These are phyloP conservation scores for Oasisia sp. DNA, from an alignment of 2,888 invertebrate species.

Conservation along the genomic window DNA sequence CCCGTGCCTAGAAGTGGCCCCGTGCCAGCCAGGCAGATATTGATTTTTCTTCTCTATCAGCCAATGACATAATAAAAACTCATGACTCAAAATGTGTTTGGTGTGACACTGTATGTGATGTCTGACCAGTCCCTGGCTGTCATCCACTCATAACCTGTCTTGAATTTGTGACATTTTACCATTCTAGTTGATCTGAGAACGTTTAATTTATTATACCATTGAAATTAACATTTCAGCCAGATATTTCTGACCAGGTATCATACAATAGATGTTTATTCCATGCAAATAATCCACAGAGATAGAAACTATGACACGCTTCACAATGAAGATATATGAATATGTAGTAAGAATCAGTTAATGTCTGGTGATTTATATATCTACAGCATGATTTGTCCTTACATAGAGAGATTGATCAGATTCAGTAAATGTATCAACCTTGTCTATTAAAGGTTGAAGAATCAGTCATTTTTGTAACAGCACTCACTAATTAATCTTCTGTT, in stretches of 20 bases:
- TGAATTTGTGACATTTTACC: background rate
- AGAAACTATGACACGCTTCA: background rate
- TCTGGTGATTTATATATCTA: background rate
- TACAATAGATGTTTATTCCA: background rate
- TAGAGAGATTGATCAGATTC: background rate
- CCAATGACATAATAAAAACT: background rate
- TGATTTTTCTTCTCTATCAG: background rate
- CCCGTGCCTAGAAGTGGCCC: background rate
- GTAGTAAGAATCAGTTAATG: background rate
- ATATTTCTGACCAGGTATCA: background rate
- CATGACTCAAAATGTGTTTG: background rate
- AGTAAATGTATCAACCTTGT: background rate
- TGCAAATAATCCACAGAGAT: background rate
- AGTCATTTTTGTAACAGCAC: background rate
- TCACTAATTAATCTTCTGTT: background rate
- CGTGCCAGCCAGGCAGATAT: background rate
- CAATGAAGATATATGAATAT: background rate
- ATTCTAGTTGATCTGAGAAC: background rate
- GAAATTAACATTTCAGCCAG: background rate
- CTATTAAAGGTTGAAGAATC: background rate
- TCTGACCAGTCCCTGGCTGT: background rate
- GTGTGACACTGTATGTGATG: background rate
- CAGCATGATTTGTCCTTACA: background rate
- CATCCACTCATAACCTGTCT: background rate
- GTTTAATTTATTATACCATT: background rate